phyloP scores from a whole-genome alignment of 2,797 vertebrate species.

The Sardinella longiceps region DNA sequence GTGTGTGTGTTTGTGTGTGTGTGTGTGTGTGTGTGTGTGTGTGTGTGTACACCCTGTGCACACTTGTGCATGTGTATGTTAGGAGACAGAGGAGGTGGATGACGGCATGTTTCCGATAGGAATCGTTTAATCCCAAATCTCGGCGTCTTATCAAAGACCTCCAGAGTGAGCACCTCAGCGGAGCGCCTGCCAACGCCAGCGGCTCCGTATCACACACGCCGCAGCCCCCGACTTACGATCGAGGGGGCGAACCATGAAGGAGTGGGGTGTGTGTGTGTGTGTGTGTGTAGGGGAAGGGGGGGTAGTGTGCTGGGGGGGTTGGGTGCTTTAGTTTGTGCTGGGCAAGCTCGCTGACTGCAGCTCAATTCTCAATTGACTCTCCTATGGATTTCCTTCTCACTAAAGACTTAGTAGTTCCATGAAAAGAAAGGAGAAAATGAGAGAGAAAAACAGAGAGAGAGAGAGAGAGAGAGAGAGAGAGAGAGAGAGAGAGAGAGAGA shows the following conservation, averaged over 20 bases:
- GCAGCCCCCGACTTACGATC: conserved; percentile 47
- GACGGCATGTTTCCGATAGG: conserved; percentile 57
- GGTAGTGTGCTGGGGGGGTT: not conserved
- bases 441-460: not conserved
- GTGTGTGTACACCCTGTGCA: too few relatives aligned
- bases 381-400: conserved; percentile 27
- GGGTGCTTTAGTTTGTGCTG: not conserved
- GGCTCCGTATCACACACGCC: conserved; percentile 55
- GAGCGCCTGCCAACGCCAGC: conserved; percentile 62
- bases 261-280: not conserved
- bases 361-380: conserved; percentile 34
- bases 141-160: conserved; percentile 59
- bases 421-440: not conserved
- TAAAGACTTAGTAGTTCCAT: conserved; percentile 20
- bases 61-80: not conserved
- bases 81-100: not conserved
- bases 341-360: conserved; percentile 35
- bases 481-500: conserved; percentile 41
- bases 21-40: too few relatives aligned
- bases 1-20: too few relatives aligned
- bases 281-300: not conserved
- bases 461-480: conserved; percentile 30
- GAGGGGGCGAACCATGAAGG: not conserved
- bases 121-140: conserved; percentile 65
- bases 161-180: conserved; percentile 56